Base-by-base conservation (phyloP, 1,140 invertebrate species). In the Drosophila sechellia region DNA sequence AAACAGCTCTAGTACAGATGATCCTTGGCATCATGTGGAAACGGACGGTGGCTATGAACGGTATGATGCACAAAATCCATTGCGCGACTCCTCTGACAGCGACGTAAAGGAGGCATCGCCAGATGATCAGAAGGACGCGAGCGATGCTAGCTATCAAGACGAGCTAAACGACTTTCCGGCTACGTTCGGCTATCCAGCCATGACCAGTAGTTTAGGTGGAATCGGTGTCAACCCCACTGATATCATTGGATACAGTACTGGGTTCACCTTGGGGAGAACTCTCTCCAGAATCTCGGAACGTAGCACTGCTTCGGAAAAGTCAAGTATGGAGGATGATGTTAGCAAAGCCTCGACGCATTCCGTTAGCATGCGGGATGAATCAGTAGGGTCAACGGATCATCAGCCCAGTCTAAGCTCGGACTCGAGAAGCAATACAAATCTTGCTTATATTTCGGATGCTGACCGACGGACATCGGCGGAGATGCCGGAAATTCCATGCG, bases 231-330 rank as follows among this genome's bases (percentile, higher is more conserved):
- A 93, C 64, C 93, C 95, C 6, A 95, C 96, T 77, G 93, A 95
- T 46, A 95, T 96, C 54, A 93, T 96, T 56, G 95, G 94, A 13
- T 96, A 95, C 74, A 95, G 95, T 17, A 93, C 94, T 54, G 95
- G 95, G 17, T 95, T 97, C 93, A 95, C 95, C 25, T 92, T 96
- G 55, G 93, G 94, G 0, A 92, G 97, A 37, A 97, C 97, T 0
- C 93, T 97, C 17, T 97, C 96, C 1, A 93, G 96, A 54, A 98
- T 98, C 81, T 97, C 96, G 3, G 97, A 98, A 93, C 93, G 96
- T 22, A 97, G 96, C 66, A 97, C 96, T 8, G 96, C 96, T 13
- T 97, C 96, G 1, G 96, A 97, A 81, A 95, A 96, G 87, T 95
- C 95, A 52, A 94, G 93, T 69, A 95, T 96, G 72, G 95, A 97